These are phyloP conservation scores for Apis cerana DNA, from an alignment of 1,140 invertebrate genomes.

Conservation along the genomic window DNA sequence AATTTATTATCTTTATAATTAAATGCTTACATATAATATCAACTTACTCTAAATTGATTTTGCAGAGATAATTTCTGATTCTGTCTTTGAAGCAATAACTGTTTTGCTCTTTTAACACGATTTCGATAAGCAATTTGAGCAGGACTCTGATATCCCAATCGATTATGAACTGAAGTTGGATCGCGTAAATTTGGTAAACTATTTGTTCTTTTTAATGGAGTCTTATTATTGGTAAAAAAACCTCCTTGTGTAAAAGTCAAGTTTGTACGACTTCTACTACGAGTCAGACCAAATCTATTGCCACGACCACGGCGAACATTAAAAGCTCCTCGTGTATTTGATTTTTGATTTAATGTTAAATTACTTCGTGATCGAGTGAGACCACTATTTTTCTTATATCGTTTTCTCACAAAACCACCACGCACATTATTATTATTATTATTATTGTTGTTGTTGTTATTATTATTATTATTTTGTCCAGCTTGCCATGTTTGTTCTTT, in stretches of 20 bases:
- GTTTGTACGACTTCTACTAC: conserved; percentile 73
- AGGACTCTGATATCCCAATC: conserved; percentile 78
- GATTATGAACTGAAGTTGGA: conserved; percentile 77
- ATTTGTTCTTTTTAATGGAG: conserved; percentile 70
- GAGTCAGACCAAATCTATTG: conserved; percentile 64
- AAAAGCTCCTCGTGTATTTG: conserved; percentile 61
- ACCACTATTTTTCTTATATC: conserved; percentile 67
- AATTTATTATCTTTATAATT: not conserved
- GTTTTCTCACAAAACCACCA: conserved; percentile 72
- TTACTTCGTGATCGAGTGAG: conserved; percentile 69
- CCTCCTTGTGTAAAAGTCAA: conserved; percentile 61
- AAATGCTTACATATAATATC: not conserved
- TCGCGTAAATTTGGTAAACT: conserved; percentile 76
- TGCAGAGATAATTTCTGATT: conserved; percentile 72
- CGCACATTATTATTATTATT: conserved; percentile 32
- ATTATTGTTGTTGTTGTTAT: conserved; percentile 20
- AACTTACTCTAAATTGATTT: conserved; percentile 73
- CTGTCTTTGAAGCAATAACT: conserved; percentile 73
- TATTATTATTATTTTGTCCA: conserved; percentile 35
- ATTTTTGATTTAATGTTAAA: conserved; percentile 61
- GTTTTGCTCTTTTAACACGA: conserved; percentile 77
- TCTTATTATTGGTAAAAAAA: conserved; percentile 69
- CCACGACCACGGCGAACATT: conserved; percentile 61
- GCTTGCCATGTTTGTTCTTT: conserved; percentile 58
- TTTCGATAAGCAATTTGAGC: conserved; percentile 78